Conservation (phyloP, 2,888 invertebrate genomes). For the Drosophila tanythrix region DNA sequence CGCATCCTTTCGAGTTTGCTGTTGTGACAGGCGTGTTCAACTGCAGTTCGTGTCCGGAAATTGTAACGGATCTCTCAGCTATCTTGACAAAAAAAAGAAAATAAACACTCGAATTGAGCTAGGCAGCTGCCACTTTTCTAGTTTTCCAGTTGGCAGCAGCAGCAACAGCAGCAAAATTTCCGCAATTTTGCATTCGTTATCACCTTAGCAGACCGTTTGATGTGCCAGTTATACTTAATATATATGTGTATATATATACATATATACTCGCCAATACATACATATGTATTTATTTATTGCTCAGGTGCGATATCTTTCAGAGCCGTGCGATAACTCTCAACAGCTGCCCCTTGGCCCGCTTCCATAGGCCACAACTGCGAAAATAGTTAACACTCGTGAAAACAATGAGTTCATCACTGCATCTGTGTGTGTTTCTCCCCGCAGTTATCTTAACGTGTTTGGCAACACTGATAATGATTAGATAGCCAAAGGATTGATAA, state of each 20-base stretch:
- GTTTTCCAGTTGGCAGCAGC: slow-evolving; percentile 33
- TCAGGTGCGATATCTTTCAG: slow-evolving; percentile 58
- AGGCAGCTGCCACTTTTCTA: slow-evolving; percentile 38
- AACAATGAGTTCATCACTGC: slow-evolving; percentile 44
- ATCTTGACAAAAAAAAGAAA: slow-evolving; percentile 25
- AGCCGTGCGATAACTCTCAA: slow-evolving; percentile 29
- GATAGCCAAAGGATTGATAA: slow-evolving; percentile 26
- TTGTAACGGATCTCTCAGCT: slow-evolving; percentile 58
- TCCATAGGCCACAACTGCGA: neutral
- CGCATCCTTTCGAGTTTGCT: slow-evolving; percentile 36
- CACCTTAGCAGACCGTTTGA: slow-evolving; percentile 62
- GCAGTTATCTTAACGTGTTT: slow-evolving; percentile 20
- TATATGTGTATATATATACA: slow-evolving; percentile 7
- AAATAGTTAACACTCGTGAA: slow-evolving; percentile 23
- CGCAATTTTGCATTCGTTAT: slow-evolving; percentile 75
- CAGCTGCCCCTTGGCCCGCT: slow-evolving; percentile 3
- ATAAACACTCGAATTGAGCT: slow-evolving; percentile 39
- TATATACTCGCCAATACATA: neutral
- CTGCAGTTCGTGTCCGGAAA: slow-evolving; percentile 52
- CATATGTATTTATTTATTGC: slow-evolving; percentile 22
- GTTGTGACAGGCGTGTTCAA: slow-evolving; percentile 68
- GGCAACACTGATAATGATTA: slow-evolving; percentile 20
- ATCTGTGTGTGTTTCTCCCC: slow-evolving; percentile 12
- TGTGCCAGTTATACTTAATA: slow-evolving; percentile 53
- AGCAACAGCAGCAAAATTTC: slow-evolving; percentile 53